Evolutionary conservation across 2,113 vertebrate genomes (phyloP).

Genomic region (Paramormyrops kingsleyae): DNA sequence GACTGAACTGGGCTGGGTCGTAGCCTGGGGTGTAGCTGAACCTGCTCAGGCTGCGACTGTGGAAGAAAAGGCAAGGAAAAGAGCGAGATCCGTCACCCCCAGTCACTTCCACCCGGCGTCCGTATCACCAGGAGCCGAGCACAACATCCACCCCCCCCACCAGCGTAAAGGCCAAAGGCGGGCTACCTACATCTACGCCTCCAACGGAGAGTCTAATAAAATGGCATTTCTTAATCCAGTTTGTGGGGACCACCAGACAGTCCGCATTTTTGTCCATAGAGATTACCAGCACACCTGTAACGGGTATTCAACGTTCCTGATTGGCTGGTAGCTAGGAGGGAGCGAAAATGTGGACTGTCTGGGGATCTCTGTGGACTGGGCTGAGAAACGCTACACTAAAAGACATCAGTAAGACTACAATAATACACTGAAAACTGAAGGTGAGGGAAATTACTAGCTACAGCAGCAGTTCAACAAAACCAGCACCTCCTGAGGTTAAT

Average conservation of each 20-base stretch:
- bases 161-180: background rate
- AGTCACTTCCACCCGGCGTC: background rate
- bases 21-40: conserved; percentile 76
- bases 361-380: background rate
- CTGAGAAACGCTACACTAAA: background rate
- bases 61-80: conserved; percentile 5
- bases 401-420: background rate
- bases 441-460: background rate
- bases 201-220: background rate
- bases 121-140: background rate
- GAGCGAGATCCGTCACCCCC: conserved; percentile 5
- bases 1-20: conserved; percentile 86
- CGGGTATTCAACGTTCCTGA: background rate
- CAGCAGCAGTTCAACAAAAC: background rate
- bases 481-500: background rate
- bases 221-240: background rate
- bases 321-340: background rate
- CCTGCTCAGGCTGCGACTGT: conserved; percentile 72
- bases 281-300: background rate
- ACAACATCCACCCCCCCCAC: background rate
- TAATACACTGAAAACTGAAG: background rate
- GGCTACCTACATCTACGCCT: background rate
- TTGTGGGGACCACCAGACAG: background rate
- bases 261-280: background rate
- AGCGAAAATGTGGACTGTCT: background rate